phyloP scores from a whole-genome alignment of 2,888 invertebrate genomes.

The Oegoconia quadripuncta region DNA sequence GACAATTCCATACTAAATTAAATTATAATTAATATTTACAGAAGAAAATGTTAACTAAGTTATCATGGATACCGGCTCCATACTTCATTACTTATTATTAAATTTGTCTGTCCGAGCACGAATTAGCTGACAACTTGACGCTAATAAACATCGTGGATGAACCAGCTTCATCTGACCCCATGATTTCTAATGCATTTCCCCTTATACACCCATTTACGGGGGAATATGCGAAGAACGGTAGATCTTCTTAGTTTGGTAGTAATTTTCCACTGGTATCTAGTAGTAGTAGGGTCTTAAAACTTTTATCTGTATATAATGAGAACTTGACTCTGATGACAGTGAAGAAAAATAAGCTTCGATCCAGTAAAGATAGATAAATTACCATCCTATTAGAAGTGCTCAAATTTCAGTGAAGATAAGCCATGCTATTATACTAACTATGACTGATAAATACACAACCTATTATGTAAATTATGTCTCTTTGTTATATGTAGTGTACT shows the following conservation, averaged over 20 bases:
- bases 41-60: background rate
- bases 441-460: no score
- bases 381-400: no score
- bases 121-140: constrained; percentile 60
- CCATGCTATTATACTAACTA: no score
- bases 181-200: constrained; percentile 20
- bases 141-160: constrained; percentile 49
- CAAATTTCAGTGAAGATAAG: no score
- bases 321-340: constrained; percentile 5
- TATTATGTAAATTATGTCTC: no score
- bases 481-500: no score
- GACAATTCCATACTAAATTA: no score
- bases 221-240: constrained; percentile 11
- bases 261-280: constrained; percentile 42
- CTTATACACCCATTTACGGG: constrained; percentile 18
- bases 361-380: background rate
- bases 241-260: constrained; percentile 32
- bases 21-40: no score
- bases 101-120: constrained; percentile 57
- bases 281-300: constrained; percentile 42
- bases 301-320: constrained; percentile 25
- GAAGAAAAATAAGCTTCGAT: constrained; percentile 1
- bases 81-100: constrained; percentile 53
- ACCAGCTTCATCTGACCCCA: constrained; percentile 31
- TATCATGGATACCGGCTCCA: constrained; percentile 7